These are phyloP conservation scores for Melanerpes aurifrons DNA, from an alignment of 2,113 vertebrate species.

Conservation along the genomic window DNA sequence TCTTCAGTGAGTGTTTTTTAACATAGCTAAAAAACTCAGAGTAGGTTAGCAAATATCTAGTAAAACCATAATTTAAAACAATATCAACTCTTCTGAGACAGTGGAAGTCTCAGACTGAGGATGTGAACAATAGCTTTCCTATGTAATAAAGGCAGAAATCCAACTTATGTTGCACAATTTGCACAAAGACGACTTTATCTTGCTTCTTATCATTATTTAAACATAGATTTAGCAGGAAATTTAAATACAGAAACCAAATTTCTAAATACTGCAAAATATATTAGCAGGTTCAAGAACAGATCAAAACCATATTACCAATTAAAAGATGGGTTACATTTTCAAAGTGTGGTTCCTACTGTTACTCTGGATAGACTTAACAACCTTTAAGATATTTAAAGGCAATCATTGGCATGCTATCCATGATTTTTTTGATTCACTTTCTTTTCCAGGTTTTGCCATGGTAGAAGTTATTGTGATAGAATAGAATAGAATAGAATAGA, in stretches of 20 bases:
- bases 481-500: too few relatives aligned
- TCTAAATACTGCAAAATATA: background rate
- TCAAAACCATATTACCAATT: background rate
- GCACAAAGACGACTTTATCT: background rate
- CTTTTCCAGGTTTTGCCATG: background rate
- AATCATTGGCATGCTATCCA: background rate
- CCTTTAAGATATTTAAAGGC: background rate
- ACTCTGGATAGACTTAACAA: background rate
- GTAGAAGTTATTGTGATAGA: background rate
- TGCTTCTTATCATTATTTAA: background rate
- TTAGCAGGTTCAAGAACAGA: background rate
- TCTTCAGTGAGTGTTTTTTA: background rate
- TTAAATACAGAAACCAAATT: background rate
- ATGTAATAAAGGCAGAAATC: background rate
- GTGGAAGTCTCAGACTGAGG: background rate
- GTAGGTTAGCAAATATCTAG: background rate
- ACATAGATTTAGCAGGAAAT: background rate
- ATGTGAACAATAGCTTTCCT: background rate
- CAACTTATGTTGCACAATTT: background rate
- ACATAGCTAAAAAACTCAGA: background rate
- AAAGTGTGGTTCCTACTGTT: background rate
- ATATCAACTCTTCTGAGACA: background rate
- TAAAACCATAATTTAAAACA: background rate
- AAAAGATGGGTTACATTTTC: background rate
- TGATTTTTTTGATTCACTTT: background rate